phyloP scores from a whole-genome alignment of 2,888 invertebrate genomes.

The Lacanobia wlatinum region DNA sequence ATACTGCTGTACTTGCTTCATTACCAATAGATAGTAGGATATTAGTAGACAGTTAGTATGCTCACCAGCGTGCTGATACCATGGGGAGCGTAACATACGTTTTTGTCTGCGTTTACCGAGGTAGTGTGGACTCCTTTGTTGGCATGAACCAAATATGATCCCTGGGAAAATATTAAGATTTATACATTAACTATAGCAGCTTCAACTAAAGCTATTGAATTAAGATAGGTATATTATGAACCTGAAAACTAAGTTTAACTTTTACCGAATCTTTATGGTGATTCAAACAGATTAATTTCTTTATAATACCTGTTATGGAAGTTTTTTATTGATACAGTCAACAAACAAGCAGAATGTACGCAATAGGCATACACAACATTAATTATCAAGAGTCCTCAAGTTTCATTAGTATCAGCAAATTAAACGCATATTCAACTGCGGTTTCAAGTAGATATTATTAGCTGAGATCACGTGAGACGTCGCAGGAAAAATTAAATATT shows the following conservation, averaged over 20 bases:
- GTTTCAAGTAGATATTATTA: constrained; percentile 56
- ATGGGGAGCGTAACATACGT: constrained; percentile 84
- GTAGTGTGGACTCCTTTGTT: constrained; percentile 85
- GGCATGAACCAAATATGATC: constrained; percentile 78
- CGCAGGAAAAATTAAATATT: constrained; percentile 29
- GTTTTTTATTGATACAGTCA: background rate
- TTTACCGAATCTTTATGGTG: background rate
- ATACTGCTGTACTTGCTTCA: constrained; percentile 40
- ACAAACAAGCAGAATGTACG: background rate
- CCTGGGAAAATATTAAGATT: constrained; percentile 74
- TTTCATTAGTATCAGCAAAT: constrained; percentile 30
- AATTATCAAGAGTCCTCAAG: constrained; percentile 5
- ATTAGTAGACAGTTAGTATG: constrained; percentile 88
- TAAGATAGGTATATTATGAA: background rate
- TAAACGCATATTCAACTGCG: constrained; percentile 25
- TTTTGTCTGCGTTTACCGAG: constrained; percentile 84
- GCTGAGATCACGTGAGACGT: constrained; percentile 62
- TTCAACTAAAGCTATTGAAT: background rate
- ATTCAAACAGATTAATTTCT: background rate
- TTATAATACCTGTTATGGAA: background rate
- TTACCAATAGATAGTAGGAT: constrained; percentile 17
- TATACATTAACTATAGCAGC: constrained; percentile 22
- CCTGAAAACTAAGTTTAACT: background rate
- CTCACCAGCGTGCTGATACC: constrained; percentile 86
- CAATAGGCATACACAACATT: background rate